Base-by-base conservation (phyloP, 2,797 vertebrate genomes). In the Chrysocyon brachyurus region DNA sequence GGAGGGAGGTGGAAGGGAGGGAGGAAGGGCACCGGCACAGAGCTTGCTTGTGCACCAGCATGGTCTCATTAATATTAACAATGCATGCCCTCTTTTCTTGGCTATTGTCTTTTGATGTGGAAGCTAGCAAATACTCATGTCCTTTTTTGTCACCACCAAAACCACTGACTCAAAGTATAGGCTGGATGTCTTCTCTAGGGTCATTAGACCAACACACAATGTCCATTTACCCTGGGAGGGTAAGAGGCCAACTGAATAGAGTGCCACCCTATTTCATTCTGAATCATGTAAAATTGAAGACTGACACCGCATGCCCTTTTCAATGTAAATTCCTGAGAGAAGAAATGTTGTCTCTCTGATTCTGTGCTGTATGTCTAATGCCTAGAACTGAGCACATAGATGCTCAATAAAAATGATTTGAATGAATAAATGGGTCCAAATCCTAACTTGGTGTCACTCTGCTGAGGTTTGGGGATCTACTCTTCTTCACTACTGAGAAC, bases 1-100 rank as follows among this genome's bases (percentile, higher is more conserved):
- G 28, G 68, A 59, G 28, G 66, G 17, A 46, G 2, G 12, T 59
- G 31, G 8, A 14, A 14, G 24, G 9, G n/a, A 36, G 54, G n/a
- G 15, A 2, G 64, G 79, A 28, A 66, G 14, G 40, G 7, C 8
- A 3, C 28, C 17, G 49, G 31, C 57, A 40, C 12, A 87, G 49
- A 75, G 2, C 1, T 7, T 40, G 28, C 9, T 83, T 9, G 0
- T 21, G 63, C 5, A n/a, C 19, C 17, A 10, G 15, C 57, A 33
- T 6, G 22, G 28, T 40, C 22, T 4, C 66, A 24, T 87, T 21
- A 2, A n/a, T 52, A 17, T 16, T 64, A 46, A 61, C 5, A 63
- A 9, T 57, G 15, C 21, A 7, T 56, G 14, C 14, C 17, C 8
- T 33, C 28, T 59, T 64, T 66, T 63, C 79, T 59, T 31, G 21